Base-by-base conservation (phyloP, 2,888 invertebrate genomes). In the Choreutis nemorana region DNA sequence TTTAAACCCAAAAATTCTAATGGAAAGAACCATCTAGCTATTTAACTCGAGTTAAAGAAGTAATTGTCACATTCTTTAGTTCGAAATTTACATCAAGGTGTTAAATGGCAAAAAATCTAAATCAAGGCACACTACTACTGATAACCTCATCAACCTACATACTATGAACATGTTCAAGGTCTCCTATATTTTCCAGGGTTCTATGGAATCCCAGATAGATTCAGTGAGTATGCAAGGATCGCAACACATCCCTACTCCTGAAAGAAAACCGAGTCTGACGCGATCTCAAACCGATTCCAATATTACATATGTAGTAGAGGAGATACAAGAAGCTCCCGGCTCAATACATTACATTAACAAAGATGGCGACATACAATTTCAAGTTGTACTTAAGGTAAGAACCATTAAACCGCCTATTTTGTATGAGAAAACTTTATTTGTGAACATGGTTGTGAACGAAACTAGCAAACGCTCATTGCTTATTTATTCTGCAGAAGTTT, bases 281-380 rank as follows among this genome's bases (percentile, higher is more conserved):
- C 82, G 95, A 28, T 95, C 94, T 0, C 92, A 93, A 52, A 95
- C 95, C 0, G 95, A 96, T 57, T 93, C 94, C 0, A 93, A 94
- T 52, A 94, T 95, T 30, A 90, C 91, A 3, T 94, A 94, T 52
- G 85, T 88, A 0, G 86, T 88, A 2, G 91, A 93, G 40, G 95
- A 95, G 52, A 84, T 91, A 34, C 87, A 90, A 1, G 94, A 95
- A 68, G 94, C 93, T 0, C 87, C 92, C 0, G 95, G 94, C 0
- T 90, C 97, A 0, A 80, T 88, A 11, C 87, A 90, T 56, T 99
- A 97, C 55, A 97, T 98, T 33, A 97, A 95, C 14, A 89, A 90
- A 48, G 95, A 97, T 45, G 98, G 99, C 0, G 92, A 96, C 54
- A 87, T 99, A 33, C 94, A 97, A 62, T 87, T 93, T 42, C 89